Percentiles rank a stretch among this genome's conserved stretches.
These are phyloP conservation scores for Drosophila putrida DNA, from an alignment of 2,888 invertebrate genomes.

Conservation along the genomic window DNA sequence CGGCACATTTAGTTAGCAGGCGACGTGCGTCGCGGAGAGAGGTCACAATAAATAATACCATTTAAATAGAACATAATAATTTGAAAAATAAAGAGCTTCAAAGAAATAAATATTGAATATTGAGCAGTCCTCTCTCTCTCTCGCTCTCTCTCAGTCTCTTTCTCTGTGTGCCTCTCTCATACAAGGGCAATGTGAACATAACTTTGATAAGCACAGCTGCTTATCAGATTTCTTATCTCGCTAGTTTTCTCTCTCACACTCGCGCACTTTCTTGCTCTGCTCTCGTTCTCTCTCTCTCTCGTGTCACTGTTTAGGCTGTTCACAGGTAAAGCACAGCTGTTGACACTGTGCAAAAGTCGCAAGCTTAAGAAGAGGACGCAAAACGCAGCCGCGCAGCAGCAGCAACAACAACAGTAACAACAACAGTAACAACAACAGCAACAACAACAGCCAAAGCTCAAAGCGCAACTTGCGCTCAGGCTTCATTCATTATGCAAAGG, in stretches of 20 bases:
- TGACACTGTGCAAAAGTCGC: slow-evolving; percentile 42
- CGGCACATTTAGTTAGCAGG: slow-evolving; percentile 62
- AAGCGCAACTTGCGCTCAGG: slow-evolving; percentile 23
- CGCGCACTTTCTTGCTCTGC: slow-evolving; percentile 2
- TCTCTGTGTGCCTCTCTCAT: not conserved
- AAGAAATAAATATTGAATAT: slow-evolving; percentile 29
- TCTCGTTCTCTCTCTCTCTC: slow-evolving; percentile 14
- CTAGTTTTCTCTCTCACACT: slow-evolving; percentile 7
- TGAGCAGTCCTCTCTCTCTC: slow-evolving; percentile 8
- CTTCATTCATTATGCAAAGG: slow-evolving; percentile 39
- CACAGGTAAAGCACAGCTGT: slow-evolving; percentile 73
- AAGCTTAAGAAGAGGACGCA: slow-evolving; percentile 29
- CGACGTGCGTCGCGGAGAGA: slow-evolving; percentile 54
- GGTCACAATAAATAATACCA: slow-evolving; percentile 34
- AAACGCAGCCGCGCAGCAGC: slow-evolving; percentile 9
- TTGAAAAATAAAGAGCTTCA: slow-evolving; percentile 2
- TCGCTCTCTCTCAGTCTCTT: not conserved
- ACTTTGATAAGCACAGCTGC: slow-evolving; percentile 47
- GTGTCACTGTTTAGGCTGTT: slow-evolving; percentile 33
- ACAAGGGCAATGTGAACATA: slow-evolving; percentile 27
- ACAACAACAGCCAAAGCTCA: slow-evolving; percentile 17
- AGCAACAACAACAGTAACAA: slow-evolving; percentile 9
- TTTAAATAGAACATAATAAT: slow-evolving; percentile 8
- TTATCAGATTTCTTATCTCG: slow-evolving; percentile 65
- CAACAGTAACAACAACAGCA: slow-evolving; percentile 3